A percentile compares a stretch with the other conserved stretches of the same genome.
Evolutionary conservation across 1,140 invertebrate species (phyloP).

Genomic region (Meloidogyne chitwoodi): DNA sequence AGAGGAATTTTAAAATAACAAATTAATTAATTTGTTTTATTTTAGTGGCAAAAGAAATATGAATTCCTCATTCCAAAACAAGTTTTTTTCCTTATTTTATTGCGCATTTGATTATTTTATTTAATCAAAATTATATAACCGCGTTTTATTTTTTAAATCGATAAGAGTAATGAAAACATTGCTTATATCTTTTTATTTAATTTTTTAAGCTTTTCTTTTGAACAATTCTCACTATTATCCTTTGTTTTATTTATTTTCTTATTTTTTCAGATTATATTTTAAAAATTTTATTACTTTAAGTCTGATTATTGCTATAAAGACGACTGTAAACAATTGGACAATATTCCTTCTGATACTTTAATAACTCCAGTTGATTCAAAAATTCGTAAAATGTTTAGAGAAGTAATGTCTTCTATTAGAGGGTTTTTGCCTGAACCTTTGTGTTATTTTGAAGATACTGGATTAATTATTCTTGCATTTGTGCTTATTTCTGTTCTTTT

Average conservation of each 20-base stretch:
- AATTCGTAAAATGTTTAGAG: slow-evolving; percentile 10
- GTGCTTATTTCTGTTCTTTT: background rate
- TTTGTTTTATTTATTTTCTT: background rate
- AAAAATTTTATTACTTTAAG: background rate
- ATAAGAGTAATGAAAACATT: background rate
- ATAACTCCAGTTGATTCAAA: background rate
- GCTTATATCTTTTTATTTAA: background rate
- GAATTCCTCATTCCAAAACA: background rate
- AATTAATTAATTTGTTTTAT: too few relatives aligned
- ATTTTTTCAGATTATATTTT: background rate
- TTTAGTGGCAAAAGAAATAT: background rate
- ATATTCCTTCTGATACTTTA: background rate
- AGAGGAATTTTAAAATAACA: too few relatives aligned
- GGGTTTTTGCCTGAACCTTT: slow-evolving; percentile 15
- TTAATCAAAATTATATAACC: too few relatives aligned
- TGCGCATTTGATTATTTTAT: too few relatives aligned
- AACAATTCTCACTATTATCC: background rate
- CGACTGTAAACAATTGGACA: slow-evolving; percentile 10
- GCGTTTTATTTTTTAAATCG: background rate
- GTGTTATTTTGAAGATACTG: slow-evolving; percentile 25
- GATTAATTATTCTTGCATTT: slow-evolving; percentile 21
- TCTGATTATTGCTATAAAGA: slow-evolving; percentile 20
- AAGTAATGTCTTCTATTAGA: background rate
- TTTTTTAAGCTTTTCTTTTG: background rate
- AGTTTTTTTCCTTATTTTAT: background rate